These are phyloP conservation scores for Triplophysa rosa DNA, from an alignment of 2,113 vertebrate species.

Conservation along the genomic window DNA sequence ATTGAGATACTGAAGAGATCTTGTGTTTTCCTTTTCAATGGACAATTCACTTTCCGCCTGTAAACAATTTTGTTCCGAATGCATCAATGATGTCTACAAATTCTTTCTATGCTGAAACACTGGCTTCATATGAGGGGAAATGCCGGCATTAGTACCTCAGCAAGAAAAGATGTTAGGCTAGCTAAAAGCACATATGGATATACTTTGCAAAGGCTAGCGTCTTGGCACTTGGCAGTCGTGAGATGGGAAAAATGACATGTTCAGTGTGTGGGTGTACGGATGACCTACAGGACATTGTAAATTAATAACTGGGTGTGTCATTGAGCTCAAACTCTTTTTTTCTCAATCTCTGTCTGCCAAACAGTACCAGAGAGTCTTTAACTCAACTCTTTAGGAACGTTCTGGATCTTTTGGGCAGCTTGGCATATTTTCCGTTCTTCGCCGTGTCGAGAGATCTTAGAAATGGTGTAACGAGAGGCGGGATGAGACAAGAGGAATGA, in stretches of 20 bases:
- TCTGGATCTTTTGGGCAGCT: conserved; percentile 35
- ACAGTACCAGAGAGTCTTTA: conserved; percentile 15
- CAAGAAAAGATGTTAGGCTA: background rate
- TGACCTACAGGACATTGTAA: conserved; percentile 49
- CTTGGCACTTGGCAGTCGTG: conserved; percentile 3
- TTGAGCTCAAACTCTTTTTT: conserved; percentile 50
- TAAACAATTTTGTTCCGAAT: background rate
- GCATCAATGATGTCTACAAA: background rate
- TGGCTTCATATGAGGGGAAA: conserved; percentile 16
- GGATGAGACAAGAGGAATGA: conserved; percentile 29
- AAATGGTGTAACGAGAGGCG: conserved; percentile 51
- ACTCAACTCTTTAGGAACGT: conserved; percentile 30
- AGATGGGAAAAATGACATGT: conserved; percentile 39
- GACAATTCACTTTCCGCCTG: background rate
- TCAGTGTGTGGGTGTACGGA: conserved; percentile 41
- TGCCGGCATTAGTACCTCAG: background rate
- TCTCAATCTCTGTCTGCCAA: conserved; percentile 17
- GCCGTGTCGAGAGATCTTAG: conserved; percentile 59
- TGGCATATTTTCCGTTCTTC: conserved; percentile 62
- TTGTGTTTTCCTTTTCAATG: background rate
- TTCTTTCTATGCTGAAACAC: background rate
- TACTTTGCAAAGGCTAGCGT: background rate
- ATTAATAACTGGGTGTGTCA: conserved; percentile 63
- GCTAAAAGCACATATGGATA: conserved; percentile 22
- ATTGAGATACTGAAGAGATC: background rate